A percentile compares a stretch with the other conserved stretches of the same genome.
These are phyloP conservation scores for Phymorhynchus buccinoides DNA, from an alignment of 1,140 invertebrate genomes.

Conservation along the genomic window DNA sequence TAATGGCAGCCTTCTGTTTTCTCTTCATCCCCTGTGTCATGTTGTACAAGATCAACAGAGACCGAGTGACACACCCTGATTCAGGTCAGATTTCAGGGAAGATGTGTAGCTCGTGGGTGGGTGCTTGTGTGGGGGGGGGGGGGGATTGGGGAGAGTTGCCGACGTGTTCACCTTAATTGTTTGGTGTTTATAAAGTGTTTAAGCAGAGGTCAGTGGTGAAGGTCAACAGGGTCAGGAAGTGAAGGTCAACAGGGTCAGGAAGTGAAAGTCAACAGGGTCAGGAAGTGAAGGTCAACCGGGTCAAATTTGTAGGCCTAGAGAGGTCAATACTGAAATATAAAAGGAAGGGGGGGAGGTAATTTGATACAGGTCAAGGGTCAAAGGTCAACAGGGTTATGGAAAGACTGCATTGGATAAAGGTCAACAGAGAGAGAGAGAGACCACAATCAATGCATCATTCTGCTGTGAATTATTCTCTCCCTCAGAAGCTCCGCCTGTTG, in stretches of 20 bases:
- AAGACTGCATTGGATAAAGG: background rate
- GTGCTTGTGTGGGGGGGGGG: background rate
- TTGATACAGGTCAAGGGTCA: too few relatives aligned
- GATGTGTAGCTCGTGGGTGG: background rate
- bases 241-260: too few relatives aligned
- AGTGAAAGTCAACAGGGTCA: too few relatives aligned
- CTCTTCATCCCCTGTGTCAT: constrained; percentile 78
- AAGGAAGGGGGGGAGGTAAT: constrained; percentile 12
- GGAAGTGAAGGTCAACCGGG: too few relatives aligned
- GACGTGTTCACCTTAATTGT: too few relatives aligned
- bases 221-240: too few relatives aligned
- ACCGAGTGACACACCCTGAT: constrained; percentile 44
- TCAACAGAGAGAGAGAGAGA: background rate
- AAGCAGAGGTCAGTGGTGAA: background rate
- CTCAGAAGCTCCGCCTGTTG: constrained; percentile 55
- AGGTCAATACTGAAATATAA: too few relatives aligned
- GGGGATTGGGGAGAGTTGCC: background rate
- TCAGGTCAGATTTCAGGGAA: constrained; percentile 36
- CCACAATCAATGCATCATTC: background rate
- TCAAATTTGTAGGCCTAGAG: too few relatives aligned
- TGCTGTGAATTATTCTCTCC: background rate
- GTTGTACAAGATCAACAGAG: constrained; percentile 57
- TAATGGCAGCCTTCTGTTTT: too few relatives aligned
- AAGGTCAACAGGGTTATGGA: too few relatives aligned
- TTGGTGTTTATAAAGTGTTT: too few relatives aligned